These are phyloP conservation scores for Acanthosepion pharaonis DNA, from an alignment of 2,888 invertebrate species.

Conservation along the genomic window DNA sequence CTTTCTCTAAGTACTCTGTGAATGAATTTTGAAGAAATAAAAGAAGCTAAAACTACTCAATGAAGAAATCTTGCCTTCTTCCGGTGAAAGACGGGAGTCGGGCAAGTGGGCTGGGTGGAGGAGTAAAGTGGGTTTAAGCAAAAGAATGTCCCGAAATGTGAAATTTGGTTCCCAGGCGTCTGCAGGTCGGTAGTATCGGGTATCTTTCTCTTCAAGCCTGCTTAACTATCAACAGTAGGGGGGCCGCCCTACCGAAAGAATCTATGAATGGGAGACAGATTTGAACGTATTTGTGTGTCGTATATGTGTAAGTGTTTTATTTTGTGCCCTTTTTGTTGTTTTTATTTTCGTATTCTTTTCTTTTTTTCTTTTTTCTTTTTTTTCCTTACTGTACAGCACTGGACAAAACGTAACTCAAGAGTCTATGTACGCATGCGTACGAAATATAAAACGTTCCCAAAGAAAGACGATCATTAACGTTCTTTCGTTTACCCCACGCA, in stretches of 20 bases:
- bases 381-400: too few relatives aligned
- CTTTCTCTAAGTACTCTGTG: not conserved
- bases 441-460: too few relatives aligned
- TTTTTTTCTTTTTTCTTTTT: too few relatives aligned
- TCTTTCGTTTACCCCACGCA: too few relatives aligned
- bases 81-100: not conserved
- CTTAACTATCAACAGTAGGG: not conserved
- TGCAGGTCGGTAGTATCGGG: not conserved
- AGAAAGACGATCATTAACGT: too few relatives aligned
- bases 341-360: too few relatives aligned
- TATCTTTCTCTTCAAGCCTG: not conserved
- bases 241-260: not conserved
- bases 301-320: not conserved
- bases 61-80: not conserved
- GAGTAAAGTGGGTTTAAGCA: not conserved
- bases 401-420: too few relatives aligned
- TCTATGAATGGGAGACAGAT: conserved; percentile 20
- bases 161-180: conserved; percentile 10
- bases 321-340: too few relatives aligned
- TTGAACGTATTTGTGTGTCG: not conserved
- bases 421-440: too few relatives aligned
- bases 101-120: not conserved
- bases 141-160: not conserved
- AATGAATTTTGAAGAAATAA: conserved; percentile 20
- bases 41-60: not conserved